Evolutionary conservation across 2,888 invertebrate species (phyloP).

Genomic region (Agelastica alni): DNA sequence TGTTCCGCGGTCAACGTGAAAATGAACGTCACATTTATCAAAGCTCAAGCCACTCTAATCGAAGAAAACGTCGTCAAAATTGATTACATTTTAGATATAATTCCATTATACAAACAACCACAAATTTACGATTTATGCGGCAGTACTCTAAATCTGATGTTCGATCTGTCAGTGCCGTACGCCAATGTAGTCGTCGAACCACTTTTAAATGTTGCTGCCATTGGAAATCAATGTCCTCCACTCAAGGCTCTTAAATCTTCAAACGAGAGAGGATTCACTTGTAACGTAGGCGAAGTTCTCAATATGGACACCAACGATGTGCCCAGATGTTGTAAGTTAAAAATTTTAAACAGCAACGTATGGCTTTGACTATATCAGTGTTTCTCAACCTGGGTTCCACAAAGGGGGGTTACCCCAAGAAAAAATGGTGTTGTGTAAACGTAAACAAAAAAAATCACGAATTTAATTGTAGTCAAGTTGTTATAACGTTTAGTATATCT

Average conservation of each 20-base stretch:
- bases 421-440: too few species aligned
- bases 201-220: conserved; percentile 83
- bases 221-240: conserved; percentile 92
- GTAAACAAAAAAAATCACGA: too few species aligned
- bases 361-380: too few species aligned
- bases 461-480: too few species aligned
- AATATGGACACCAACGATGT: conserved; percentile 92
- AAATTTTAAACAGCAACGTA: too few species aligned
- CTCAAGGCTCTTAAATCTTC: conserved; percentile 83
- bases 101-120: conserved; percentile 86
- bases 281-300: conserved; percentile 90
- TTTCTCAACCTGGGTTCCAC: too few species aligned
- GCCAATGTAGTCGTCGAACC: conserved; percentile 90
- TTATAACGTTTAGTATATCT: too few species aligned
- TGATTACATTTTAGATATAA: conserved; percentile 85
- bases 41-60: conserved; percentile 75
- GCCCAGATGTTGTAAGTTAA: conserved; percentile 83
- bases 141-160: conserved; percentile 89
- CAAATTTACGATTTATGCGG: conserved; percentile 95
- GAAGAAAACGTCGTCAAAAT: conserved; percentile 89
- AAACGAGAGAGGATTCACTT: conserved; percentile 88
- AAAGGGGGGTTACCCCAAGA: too few species aligned
- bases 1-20: conserved; percentile 94
- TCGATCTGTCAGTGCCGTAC: conserved; percentile 91
- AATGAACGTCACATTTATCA: conserved; percentile 90